A percentile compares a stretch with the other conserved stretches of the same genome.
Conservation (phyloP, 2,797 vertebrate species). For the Stomatorhinus walkeri region DNA sequence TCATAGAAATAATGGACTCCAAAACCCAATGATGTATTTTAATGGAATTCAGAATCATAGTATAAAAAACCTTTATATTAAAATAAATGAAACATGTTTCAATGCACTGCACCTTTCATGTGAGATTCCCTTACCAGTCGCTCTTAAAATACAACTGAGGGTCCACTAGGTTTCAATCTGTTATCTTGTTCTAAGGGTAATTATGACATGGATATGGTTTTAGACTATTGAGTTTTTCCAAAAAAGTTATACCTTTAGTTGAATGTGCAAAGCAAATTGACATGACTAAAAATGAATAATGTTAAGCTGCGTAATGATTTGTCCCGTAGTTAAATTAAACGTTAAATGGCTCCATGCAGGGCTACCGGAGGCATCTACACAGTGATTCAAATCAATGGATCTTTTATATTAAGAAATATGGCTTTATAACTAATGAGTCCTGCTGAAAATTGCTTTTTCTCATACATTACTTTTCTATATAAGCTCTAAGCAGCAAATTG, state of each 20-base stretch:
- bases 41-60: neutral
- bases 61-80: neutral
- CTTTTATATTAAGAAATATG: slow-evolving; percentile 2
- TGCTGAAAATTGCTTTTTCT: neutral
- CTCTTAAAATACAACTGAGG: neutral
- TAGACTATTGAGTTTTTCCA: neutral
- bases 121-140: neutral
- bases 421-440: neutral
- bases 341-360: neutral
- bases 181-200: neutral
- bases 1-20: neutral
- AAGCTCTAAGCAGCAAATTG: neutral
- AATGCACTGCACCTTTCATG: neutral
- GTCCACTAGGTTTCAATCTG: neutral
- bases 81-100: neutral
- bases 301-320: neutral
- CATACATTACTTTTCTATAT: neutral
- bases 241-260: neutral
- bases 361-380: neutral
- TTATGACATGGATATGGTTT: neutral
- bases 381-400: neutral
- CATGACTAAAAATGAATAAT: neutral
- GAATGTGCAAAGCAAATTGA: neutral
- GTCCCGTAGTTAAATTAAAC: neutral
- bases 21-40: neutral